Conservation (phyloP, 2,113 vertebrate genomes). For the Sebastes fasciatus region DNA sequence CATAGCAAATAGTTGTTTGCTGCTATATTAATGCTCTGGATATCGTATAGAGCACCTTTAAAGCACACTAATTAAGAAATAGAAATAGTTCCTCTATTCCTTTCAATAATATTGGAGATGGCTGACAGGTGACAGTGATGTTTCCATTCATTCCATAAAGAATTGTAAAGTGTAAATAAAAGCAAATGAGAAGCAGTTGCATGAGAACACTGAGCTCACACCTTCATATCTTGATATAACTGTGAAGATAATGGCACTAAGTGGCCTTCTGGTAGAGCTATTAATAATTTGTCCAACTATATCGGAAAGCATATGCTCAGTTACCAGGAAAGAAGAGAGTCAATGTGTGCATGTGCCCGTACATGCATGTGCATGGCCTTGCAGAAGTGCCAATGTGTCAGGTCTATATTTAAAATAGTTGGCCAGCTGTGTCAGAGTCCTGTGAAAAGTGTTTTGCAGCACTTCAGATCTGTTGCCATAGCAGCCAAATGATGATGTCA, state of each 20-base stretch:
- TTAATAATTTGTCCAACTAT: slow-evolving; percentile 40
- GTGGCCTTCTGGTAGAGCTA: slow-evolving; percentile 25
- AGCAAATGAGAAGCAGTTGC: slow-evolving; percentile 6
- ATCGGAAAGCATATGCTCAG: slow-evolving; percentile 31
- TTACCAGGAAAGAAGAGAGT: not conserved
- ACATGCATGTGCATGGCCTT: slow-evolving; percentile 18
- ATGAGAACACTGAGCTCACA: not conserved
- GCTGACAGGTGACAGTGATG: not conserved
- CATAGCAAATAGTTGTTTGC: too few species aligned
- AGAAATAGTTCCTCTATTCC: not conserved
- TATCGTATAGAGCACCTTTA: too few species aligned
- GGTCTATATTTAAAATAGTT: slow-evolving; percentile 74
- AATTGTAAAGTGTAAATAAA: not conserved
- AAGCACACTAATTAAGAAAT: not conserved
- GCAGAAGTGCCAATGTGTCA: slow-evolving; percentile 49
- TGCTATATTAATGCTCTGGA: too few species aligned
- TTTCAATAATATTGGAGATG: too few species aligned
- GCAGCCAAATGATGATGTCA: slow-evolving; percentile 76
- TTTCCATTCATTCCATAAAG: not conserved
- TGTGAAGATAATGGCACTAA: slow-evolving; percentile 2
- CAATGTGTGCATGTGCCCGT: not conserved
- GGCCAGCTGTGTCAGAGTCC: slow-evolving; percentile 66
- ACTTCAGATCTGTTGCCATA: slow-evolving; percentile 76
- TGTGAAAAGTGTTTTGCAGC: slow-evolving; percentile 76
- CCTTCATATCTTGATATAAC: slow-evolving; percentile 8